These are phyloP conservation scores for Caenorhabditis uteleia DNA, from an alignment of 2,888 invertebrate species.

Conservation along the genomic window DNA sequence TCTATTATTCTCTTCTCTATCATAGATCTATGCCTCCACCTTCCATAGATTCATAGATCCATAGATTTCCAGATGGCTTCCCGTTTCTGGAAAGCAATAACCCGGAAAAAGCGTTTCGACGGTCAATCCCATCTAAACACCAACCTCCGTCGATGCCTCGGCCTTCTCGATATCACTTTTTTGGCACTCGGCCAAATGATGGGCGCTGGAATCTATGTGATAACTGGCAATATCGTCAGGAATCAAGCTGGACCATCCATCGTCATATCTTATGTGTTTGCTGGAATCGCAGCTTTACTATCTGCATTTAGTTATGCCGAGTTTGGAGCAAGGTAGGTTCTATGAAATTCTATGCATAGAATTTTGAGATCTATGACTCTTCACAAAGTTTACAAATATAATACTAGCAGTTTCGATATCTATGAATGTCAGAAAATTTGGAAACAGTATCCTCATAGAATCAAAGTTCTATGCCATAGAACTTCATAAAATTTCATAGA, in stretches of 20 bases:
- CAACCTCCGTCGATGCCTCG: constrained; percentile 40
- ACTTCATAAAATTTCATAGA: too few species aligned
- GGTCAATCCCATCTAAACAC: constrained; percentile 30
- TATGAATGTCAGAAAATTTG: too few species aligned
- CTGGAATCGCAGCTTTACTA: constrained; percentile 83
- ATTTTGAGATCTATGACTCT: too few species aligned
- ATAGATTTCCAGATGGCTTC: too few species aligned
- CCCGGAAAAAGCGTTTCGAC: constrained; percentile 22
- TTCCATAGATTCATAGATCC: too few species aligned
- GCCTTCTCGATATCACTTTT: constrained; percentile 76
- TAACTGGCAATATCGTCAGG: constrained; percentile 81
- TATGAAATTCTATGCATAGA: too few species aligned
- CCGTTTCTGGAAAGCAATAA: constrained; percentile 23
- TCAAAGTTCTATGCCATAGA: background rate
- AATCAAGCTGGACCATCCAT: constrained; percentile 89
- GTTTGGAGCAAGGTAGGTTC: constrained; percentile 70
- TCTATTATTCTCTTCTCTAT: too few species aligned
- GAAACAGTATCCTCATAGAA: background rate
- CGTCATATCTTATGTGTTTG: constrained; percentile 80
- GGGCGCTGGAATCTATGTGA: constrained; percentile 89
- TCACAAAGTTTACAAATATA: background rate
- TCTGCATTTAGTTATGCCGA: constrained; percentile 78
- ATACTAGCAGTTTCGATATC: background rate
- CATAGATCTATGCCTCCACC: too few species aligned
- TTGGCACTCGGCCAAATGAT: constrained; percentile 92